phyloP scores from a whole-genome alignment of 2,797 vertebrate genomes.

The Euphonia xanthogaster region DNA sequence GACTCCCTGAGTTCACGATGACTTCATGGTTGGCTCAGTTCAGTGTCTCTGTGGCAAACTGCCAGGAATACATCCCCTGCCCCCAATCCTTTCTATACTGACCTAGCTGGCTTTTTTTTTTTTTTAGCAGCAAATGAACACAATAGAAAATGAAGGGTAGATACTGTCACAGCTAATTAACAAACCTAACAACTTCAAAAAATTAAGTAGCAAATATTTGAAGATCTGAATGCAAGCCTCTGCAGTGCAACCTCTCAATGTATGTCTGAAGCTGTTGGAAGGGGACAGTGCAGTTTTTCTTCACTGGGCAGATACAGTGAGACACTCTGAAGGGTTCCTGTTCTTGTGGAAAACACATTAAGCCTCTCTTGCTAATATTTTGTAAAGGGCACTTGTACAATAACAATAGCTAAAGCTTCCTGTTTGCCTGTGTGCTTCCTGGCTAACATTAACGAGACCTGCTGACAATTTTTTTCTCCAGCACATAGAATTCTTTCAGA shows the following conservation, averaged over 20 bases:
- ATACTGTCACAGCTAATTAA: constrained; percentile 68
- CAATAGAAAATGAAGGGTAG: constrained; percentile 57
- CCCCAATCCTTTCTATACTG: constrained; percentile 62
- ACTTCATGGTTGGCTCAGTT: constrained; percentile 84
- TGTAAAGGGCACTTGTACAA: constrained; percentile 66
- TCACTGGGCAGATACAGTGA: neutral
- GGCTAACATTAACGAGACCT: constrained; percentile 56
- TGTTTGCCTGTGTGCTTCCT: constrained; percentile 68
- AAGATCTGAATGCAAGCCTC: constrained; percentile 12
- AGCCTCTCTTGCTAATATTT: constrained; percentile 60
- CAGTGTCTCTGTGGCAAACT: constrained; percentile 73
- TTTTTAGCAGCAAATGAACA: constrained; percentile 43
- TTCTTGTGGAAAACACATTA: constrained; percentile 67
- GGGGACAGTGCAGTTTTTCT: constrained; percentile 27
- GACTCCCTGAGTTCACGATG: constrained; percentile 80
- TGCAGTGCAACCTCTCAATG: neutral
- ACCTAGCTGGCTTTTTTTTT: constrained; percentile 69
- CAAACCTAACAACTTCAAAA: constrained; percentile 54
- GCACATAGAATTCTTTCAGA: constrained; percentile 67
- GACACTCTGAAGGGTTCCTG: constrained; percentile 53
- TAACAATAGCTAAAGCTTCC: constrained; percentile 70
- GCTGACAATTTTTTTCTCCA: constrained; percentile 63
- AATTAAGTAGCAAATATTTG: constrained; percentile 63
- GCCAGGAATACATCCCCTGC: constrained; percentile 80
- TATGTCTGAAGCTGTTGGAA: neutral